phyloP scores from a whole-genome alignment of 2,888 invertebrate genomes.

The Ischnus inquisitorius region DNA sequence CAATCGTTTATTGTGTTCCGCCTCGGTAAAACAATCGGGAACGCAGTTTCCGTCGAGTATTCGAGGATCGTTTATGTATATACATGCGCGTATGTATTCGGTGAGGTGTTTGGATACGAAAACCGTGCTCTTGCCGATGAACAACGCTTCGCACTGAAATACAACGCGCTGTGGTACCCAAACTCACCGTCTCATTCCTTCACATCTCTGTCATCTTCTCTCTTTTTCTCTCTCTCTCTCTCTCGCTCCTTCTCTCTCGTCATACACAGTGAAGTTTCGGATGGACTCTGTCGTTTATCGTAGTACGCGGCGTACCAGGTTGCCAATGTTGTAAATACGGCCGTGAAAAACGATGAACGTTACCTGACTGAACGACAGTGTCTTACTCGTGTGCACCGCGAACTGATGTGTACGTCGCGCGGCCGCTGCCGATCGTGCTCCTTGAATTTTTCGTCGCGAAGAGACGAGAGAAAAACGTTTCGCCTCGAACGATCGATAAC shows the following conservation, averaged over 20 bases:
- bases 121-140: slow-evolving; percentile 47
- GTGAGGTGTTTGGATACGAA: slow-evolving; percentile 69
- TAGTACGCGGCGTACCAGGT: slow-evolving; percentile 30
- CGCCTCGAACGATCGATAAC: slow-evolving; percentile 72
- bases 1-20: slow-evolving; percentile 73
- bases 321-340: slow-evolving; percentile 52
- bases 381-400: slow-evolving; percentile 58
- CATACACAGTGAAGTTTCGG: slow-evolving; percentile 44
- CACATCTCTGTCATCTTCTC: slow-evolving; percentile 1
- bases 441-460: slow-evolving; percentile 36
- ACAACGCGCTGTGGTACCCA: slow-evolving; percentile 63
- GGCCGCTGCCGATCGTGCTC: slow-evolving; percentile 24
- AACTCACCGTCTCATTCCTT: slow-evolving; percentile 26
- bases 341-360: slow-evolving; percentile 43
- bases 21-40: slow-evolving; percentile 41
- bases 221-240: slow-evolving; percentile 27
- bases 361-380: slow-evolving; percentile 44
- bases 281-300: slow-evolving; percentile 38
- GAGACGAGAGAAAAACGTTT: slow-evolving; percentile 67
- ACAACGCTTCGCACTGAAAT: slow-evolving; percentile 59
- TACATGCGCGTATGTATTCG: slow-evolving; percentile 44
- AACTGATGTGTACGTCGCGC: slow-evolving; percentile 76
- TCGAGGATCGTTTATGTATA: slow-evolving; percentile 6
- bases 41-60: slow-evolving; percentile 19
- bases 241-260: slow-evolving; percentile 14